Base-by-base conservation (phyloP, 2,797 vertebrate species). In the Carcharodon carcharias region DNA sequence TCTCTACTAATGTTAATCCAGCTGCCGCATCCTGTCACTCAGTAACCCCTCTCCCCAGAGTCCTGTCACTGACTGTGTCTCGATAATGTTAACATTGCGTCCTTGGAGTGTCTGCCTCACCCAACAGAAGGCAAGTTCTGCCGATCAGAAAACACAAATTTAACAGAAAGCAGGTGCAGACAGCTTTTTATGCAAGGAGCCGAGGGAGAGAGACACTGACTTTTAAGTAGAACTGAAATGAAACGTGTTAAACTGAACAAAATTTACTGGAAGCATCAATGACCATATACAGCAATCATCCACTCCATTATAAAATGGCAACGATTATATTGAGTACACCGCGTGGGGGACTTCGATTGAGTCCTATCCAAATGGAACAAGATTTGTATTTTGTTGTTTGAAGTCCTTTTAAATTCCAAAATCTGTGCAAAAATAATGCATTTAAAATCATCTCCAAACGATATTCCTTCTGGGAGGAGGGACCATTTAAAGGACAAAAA, bases 211-310 rank as follows among this genome's bases (percentile, higher is more conserved):
- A n/a, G 88, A 18, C 31, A 50, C 31, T 31, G 8, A 4, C 56
- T 26, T 45, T 54, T 18, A 6, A 21, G 61, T 3, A 45, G 61
- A 45, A 40, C 21, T 23, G 58, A 63, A 45, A 0, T 26, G 21
- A 93, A 61, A 93, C 5, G 91, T 3, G 3, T 93, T 65, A 45
- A 93, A 23, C 61, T n/a, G 35, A 65, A 63, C 28, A n/a, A 91
- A 18, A 61, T 93, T 93, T 93, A 93, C 91, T 93, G 91, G 61
- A 65, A 93, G 61, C 91, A 93, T 45, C 91, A 93, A 35, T 65
- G 56, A 35, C 56, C 88, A n/a, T 18, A 23, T 45, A 92, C 89
- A 40, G 89, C 14, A n/a, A 63, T 92, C 58, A 65, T n/a, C 89
- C 58, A 93, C 91, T 40, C 82, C 82, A 65, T n/a, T 35, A 73